phyloP scores from a whole-genome alignment of 2,888 invertebrate species.

The Ditylenchus weischeri region DNA sequence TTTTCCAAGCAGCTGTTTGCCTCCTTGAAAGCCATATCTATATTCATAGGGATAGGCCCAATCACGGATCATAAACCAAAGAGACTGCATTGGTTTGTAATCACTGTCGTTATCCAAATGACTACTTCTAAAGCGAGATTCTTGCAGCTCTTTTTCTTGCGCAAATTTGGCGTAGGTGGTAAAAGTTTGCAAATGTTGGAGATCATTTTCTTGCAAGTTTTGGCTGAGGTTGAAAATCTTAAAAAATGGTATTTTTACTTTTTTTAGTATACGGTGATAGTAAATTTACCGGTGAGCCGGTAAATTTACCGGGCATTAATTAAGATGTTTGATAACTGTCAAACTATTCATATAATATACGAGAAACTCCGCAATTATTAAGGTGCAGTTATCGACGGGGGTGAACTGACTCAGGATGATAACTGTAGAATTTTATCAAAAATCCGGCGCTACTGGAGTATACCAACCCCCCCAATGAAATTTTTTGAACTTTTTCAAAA shows the following conservation, averaged over 20 bases:
- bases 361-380: no score
- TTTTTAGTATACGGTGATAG: no score
- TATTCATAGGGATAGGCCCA: conserved; percentile 21
- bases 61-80: conserved; percentile 16
- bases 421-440: no score
- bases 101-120: background rate
- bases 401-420: no score
- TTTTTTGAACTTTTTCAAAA: no score
- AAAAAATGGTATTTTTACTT: background rate
- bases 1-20: conserved; percentile 12
- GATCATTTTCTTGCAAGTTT: conserved; percentile 23
- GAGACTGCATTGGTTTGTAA: conserved; percentile 13
- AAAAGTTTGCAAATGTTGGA: conserved; percentile 22
- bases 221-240: conserved; percentile 32
- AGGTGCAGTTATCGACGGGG: no score
- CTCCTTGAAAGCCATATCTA: conserved; percentile 16
- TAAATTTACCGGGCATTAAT: no score
- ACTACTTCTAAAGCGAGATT: background rate
- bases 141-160: conserved; percentile 7
- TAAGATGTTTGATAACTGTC: no score
- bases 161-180: conserved; percentile 16
- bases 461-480: no score
- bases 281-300: no score
- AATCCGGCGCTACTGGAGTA: no score
- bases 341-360: no score